Conservation (phyloP, 2,113 vertebrate species). For the Chascanopsetta lugubris region DNA sequence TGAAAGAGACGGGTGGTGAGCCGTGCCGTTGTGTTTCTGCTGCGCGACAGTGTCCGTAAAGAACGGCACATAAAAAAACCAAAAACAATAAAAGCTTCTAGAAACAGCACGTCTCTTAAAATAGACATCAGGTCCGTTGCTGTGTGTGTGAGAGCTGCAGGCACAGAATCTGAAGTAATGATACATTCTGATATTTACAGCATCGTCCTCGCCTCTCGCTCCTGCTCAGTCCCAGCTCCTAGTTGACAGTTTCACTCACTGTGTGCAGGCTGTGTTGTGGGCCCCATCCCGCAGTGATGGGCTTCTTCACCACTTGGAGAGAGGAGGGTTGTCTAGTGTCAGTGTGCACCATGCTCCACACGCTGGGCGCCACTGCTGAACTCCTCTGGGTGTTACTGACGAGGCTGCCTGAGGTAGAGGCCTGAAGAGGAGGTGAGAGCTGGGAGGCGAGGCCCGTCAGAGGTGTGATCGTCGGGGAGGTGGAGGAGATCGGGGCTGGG, state of each 20-base stretch:
- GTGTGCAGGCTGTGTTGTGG: conserved; percentile 69
- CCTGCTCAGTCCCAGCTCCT: conserved; percentile 10
- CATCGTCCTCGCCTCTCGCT: conserved; percentile 8
- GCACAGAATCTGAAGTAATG: conserved; percentile 28
- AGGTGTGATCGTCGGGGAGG: conserved; percentile 3
- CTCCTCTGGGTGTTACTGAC: conserved; percentile 44
- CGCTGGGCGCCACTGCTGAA: conserved; percentile 51
- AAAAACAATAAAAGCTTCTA: conserved; percentile 50
- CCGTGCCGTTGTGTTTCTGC: conserved; percentile 10
- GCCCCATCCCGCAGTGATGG: conserved; percentile 73
- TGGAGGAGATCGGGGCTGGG: neutral
- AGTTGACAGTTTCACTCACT: conserved; percentile 79
- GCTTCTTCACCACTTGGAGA: conserved; percentile 58
- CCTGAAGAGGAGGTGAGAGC: conserved; percentile 41
- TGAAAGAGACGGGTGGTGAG: neutral
- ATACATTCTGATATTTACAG: conserved; percentile 65
- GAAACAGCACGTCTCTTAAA: conserved; percentile 33
- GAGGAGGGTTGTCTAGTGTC: conserved; percentile 60
- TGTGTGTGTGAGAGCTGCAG: conserved; percentile 8
- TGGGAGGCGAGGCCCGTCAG: conserved; percentile 39
- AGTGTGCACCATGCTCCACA: conserved; percentile 75
- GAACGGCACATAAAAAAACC: conserved; percentile 28
- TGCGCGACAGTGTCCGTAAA: neutral
- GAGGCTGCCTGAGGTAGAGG: conserved; percentile 32
- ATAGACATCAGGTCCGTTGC: conserved; percentile 5